A percentile compares a stretch with the other conserved stretches of the same genome.
These are phyloP conservation scores for Drosophila nr. perissopoda DNA, from an alignment of 2,888 invertebrate genomes.

Conservation along the genomic window DNA sequence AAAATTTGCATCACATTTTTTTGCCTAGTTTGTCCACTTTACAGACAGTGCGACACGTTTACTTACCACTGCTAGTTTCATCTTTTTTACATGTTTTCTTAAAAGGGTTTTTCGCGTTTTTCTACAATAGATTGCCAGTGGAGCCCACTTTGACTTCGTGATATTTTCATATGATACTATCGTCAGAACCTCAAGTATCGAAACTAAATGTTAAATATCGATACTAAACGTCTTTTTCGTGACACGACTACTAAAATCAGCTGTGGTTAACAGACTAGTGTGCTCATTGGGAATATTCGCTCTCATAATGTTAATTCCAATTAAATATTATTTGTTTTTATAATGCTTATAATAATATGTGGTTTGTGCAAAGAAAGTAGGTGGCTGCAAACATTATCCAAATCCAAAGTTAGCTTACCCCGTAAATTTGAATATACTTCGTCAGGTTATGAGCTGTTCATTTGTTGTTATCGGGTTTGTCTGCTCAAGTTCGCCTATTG, in stretches of 20 bases:
- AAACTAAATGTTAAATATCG: conserved; percentile 23
- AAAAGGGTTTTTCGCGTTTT: conserved; percentile 56
- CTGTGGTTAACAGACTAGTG: conserved; percentile 23
- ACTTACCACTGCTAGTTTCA: conserved; percentile 77
- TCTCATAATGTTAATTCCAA: not conserved
- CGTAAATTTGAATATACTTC: not conserved
- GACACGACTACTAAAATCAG: conserved; percentile 32
- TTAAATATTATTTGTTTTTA: not conserved
- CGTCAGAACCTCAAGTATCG: conserved; percentile 35
- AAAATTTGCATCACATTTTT: conserved; percentile 45
- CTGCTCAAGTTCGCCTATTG: not conserved
- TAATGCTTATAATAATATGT: not conserved
- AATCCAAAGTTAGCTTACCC: not conserved
- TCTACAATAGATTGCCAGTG: conserved; percentile 52
- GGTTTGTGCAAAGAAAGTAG: not conserved
- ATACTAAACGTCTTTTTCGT: conserved; percentile 31
- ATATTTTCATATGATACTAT: conserved; percentile 40
- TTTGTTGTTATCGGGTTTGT: conserved; percentile 7
- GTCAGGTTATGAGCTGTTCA: conserved; percentile 4
- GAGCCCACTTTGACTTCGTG: conserved; percentile 44
- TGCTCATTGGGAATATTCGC: not conserved
- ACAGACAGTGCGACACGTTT: not conserved
- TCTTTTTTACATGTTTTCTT: conserved; percentile 73
- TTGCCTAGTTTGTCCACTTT: conserved; percentile 8
- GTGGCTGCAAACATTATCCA: not conserved